Base-by-base conservation (phyloP, 1,140 invertebrate species). In the Atopsyche davidsoni region DNA sequence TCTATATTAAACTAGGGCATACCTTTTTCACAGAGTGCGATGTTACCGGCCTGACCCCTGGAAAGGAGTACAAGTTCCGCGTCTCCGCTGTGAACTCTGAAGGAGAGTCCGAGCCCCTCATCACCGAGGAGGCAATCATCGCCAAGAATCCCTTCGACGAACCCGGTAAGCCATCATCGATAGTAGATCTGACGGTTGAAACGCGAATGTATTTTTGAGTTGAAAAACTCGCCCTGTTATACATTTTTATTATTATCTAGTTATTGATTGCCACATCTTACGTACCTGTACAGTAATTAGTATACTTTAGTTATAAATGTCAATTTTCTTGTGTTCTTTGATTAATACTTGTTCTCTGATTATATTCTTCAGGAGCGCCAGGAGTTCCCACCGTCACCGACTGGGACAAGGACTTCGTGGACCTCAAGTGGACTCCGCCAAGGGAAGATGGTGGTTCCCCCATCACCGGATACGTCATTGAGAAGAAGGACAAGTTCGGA, bases 91-190 rank as follows among this genome's bases (percentile, higher is more conserved):
- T 98, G 9, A 99, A 99, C 71, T 77, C 88, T 6, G 92, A 98
- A 67, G 96, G 96, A 23, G 90, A 96, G 72, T 97, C 94, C 2
- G 90, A 92, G 60, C 93, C 94, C 13, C 73, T 98, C n/a, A 82
- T 83, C 55, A 86, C 90, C 0, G 85, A 90, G 23, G 79, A 86
- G 63, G 75, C 87, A 10, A 92, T 98, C 39, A 73, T 89, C 61
- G 94, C 95, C 14, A 98, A 98, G 75, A 96, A 97, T 86, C 93
- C 94, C 49, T 98, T 87, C 64, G 90, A 96, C 64, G 88, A 95
- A 68, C 96, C 96, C 51, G 90, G 89, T 49, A 32, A 62, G 66
- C 14, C 6, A n/a, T n/a, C n/a, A n/a, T n/a, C n/a, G n/a, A n/a
- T n/a, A n/a, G n/a, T n/a, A n/a, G n/a, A n/a, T n/a, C n/a, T n/a